Evolutionary conservation across 2,888 invertebrate species (phyloP), one percentile per base, ranked within the genome.

Genomic region (Campoletis raptor): DNA sequence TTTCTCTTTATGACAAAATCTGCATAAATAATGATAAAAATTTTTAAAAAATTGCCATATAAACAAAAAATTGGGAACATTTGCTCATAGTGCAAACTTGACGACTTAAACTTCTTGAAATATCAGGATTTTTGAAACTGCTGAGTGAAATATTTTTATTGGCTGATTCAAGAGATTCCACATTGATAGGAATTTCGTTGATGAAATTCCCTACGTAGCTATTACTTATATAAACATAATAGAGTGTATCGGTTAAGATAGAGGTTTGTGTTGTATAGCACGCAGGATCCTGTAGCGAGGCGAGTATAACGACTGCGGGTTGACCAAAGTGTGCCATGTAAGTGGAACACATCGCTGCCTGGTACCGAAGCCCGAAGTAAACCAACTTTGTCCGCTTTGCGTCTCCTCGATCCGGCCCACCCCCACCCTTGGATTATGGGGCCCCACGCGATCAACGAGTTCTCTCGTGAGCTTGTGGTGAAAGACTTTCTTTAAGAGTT

Each of bases 321-420:
- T 90, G 89, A 91, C 86, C 91, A 77, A 94, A 94, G 94, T 94
- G 93, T 94, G 94, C 92, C 94, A 93, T 90, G 92, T 93, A 94
- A 94, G 94, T 94, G 91, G 94, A 93, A 94, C 94, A 93, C 94
- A 93, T 93, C 94, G 92, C 92, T 92, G 93, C 93, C 93, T 93
- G 93, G 93, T 92, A 94, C 93, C 93, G 90, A 89, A 90, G 82
- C 89, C 90, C 92, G 91, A 93, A 93, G 93, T 94, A 91, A 93
- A 94, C 93, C 92, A 91, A 91, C 91, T 90, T 91, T 89, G 91
- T 93, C 91, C 92, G 92, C 91, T 90, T 91, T 90, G 90, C 90
- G 91, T 90, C 84, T 81, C 80, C 74, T 83, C 80, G 61, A 64
- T 80, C 73, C 76, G 81, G 79, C 76, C 80, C 66, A 52, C 77